phyloP scores from a whole-genome alignment of 2,113 vertebrate species.

The Pomatorhinus ruficollis region DNA sequence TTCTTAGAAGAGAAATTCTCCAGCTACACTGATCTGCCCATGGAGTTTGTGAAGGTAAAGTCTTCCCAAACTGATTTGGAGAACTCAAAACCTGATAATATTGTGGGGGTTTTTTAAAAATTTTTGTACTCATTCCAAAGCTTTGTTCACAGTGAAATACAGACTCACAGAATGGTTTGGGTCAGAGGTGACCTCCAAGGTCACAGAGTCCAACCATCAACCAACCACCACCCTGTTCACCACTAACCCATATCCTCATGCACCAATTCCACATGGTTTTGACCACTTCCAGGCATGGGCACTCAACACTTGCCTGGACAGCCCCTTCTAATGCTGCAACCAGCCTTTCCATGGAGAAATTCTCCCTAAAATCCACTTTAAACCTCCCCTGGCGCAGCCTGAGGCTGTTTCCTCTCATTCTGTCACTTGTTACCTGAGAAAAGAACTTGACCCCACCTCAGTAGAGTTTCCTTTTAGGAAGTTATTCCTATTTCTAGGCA shows the following conservation, averaged over 20 bases:
- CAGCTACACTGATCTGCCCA: not conserved
- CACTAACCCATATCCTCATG: not conserved
- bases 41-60: not conserved
- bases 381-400: not conserved
- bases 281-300: not conserved
- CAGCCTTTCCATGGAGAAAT: not conserved
- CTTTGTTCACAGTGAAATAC: not conserved
- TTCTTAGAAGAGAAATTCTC: not conserved
- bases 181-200: not conserved
- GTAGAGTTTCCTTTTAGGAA: not conserved
- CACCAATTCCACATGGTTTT: not conserved
- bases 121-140: not conserved
- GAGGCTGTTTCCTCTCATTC: not conserved
- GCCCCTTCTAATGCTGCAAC: not conserved
- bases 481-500: not conserved
- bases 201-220: not conserved
- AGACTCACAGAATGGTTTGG: not conserved
- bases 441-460: not conserved
- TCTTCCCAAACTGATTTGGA: not conserved
- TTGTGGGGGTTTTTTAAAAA: rapidly evolving
- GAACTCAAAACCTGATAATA: not conserved
- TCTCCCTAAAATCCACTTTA: not conserved
- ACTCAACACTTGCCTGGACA: not conserved
- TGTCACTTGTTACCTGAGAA: not conserved
- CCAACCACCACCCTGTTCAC: not conserved